Evolutionary conservation across 2,113 vertebrate genomes (phyloP), one percentile per base, ranked within the genome.

Genomic region (Rhadina sibilatrix): DNA sequence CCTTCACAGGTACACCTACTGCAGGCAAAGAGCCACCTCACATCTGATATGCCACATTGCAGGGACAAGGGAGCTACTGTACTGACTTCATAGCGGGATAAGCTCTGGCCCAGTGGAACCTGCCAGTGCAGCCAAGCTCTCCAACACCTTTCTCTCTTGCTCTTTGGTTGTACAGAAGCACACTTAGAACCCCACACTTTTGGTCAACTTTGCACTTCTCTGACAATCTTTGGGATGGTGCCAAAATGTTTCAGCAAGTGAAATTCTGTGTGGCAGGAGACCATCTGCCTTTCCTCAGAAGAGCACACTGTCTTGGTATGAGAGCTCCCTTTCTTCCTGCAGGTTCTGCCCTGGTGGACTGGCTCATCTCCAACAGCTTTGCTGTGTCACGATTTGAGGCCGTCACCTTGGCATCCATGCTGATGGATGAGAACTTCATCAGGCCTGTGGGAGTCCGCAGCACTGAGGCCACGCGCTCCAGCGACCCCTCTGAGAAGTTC

Each of bases 321-420:
- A 96, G 20, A 61, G 35, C 59, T 89, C 49, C 53, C 33, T 85
- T 94, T 89, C 49, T 94, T 23, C 37, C 71, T 37, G 38, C 94
- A 99, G 99, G 99, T 57, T 99, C 99, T 18, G 97, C 98, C 4
- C 97, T 99, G 94, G 99, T 99, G 82, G 99, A 99, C 97, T 99
- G 99, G 99, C 97, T 99, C 97, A 98, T 99, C 96, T 99, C 98
- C 96, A 98, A 85, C 50, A 93, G 96, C 90, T 96, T 99, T 85
- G 97, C 97, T 6, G 97, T 98, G 95, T 98, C 96, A 44, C 98
- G 99, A 7, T 97, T 98, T 17, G 99, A 99, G 93, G 98, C 98
- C 0, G 94, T 98, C 97, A 99, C 99, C 2, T 83, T 99, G 97
- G 98, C 98, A 15, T 99, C 99, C 5, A 97, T 99, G 92, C 97